Evolutionary conservation across 2,888 invertebrate species (phyloP), one percentile per base, ranked within the genome.

Genomic region (Lasioglossum morio): DNA sequence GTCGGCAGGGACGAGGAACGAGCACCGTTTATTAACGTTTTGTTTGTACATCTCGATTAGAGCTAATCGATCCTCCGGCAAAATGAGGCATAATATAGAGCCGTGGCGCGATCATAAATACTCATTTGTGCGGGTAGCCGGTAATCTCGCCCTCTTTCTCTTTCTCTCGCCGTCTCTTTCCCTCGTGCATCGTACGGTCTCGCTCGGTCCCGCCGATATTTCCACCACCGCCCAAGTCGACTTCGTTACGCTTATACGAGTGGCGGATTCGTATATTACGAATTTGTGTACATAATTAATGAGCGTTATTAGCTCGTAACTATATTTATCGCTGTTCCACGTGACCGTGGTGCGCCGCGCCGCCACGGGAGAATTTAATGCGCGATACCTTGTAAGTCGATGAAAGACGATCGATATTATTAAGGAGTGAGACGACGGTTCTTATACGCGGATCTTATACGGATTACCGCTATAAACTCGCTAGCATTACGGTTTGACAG

Each of bases 41-140:
- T 91, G 88, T 93, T 93, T 91, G 91, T 92, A 91, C 90, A 89
- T 91, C 91, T 91, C 90, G 91, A 91, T 93, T 91, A 91, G 88
- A 90, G 89, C 92, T 93, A 92, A 93, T 92, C 93, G 92, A 92
- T 93, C 88, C 90, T 89, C 79, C 77, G 82, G 89, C 87, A 76
- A 93, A 93, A 92, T 91, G 91, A 92, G 92, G 85, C 87, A 90
- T 92, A 92, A 93, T 93, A 92, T 93, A 93, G 90, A 93, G 90
- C 89, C 92, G 81, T 78, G 91, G 83, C 86, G 79, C 74, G 87
- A 90, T 93, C 93, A 92, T 94, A 94, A 94, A 94, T 94, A 94
- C 93, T 94, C 94, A 93, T 94, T 94, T 94, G 93, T 92, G 92
- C 78, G 90, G 82, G 74, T 77, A 77, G 82, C 79, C 72, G 69